phyloP scores from a whole-genome alignment of 64 coral and sea anemone species.

The Stylophora pistillata region DNA sequence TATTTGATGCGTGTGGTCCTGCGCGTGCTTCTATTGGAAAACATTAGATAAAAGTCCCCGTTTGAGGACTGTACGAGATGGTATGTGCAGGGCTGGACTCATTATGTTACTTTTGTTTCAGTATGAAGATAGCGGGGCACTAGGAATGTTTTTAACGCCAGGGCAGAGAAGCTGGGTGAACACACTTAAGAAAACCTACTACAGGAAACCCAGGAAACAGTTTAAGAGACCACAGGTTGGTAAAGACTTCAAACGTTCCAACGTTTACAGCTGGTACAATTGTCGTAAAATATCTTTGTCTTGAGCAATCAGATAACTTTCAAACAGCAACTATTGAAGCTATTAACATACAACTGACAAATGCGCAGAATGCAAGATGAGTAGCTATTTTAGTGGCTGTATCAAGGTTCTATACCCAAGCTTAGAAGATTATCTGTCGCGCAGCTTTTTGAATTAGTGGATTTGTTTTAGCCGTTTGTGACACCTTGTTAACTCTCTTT shows the following conservation, averaged over 20 bases:
- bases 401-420: too few species aligned
- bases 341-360: too few species aligned
- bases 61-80: too few species aligned
- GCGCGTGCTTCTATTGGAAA: too few species aligned
- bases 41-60: too few species aligned
- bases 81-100: too few species aligned
- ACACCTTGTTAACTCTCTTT: not conserved
- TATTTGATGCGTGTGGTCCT: too few species aligned
- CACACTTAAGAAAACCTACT: constrained; percentile 89
- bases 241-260: not conserved
- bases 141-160: constrained; percentile 92
- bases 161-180: constrained; percentile 98
- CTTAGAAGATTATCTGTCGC: too few species aligned
- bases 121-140: constrained; percentile 96
- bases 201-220: constrained; percentile 84
- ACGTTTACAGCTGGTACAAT: not conserved
- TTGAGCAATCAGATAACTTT: too few species aligned
- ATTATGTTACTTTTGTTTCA: not conserved
- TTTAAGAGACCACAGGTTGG: constrained; percentile 86
- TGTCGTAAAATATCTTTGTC: not conserved
- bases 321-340: too few species aligned
- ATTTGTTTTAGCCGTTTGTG: not conserved
- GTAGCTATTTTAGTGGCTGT: too few species aligned
- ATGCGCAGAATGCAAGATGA: too few species aligned
- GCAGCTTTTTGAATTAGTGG: not conserved